Conservation (phyloP, 2,888 invertebrate genomes). For the Carabus problematicus region DNA sequence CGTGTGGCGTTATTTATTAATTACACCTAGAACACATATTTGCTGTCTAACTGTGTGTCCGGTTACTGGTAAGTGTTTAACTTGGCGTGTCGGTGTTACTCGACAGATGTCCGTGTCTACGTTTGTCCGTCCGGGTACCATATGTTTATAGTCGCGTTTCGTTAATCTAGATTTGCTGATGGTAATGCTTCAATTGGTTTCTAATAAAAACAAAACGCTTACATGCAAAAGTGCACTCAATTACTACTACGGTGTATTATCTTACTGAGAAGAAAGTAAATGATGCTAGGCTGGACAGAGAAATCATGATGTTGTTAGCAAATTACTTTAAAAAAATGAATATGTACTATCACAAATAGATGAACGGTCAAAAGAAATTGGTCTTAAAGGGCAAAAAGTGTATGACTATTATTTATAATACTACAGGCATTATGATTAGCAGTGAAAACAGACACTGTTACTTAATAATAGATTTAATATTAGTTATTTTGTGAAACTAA, state of each 20-base stretch:
- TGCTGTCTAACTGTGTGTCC: constrained; percentile 1
- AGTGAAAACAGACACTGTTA: no score
- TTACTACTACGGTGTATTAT: no score
- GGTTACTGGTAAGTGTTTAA: constrained; percentile 4
- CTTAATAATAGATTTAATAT: background rate
- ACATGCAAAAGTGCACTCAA: no score
- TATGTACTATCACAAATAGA: no score
- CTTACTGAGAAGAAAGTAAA: no score
- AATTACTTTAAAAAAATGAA: no score
- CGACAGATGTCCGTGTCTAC: constrained; percentile 18
- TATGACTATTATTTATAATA: no score
- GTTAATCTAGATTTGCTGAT: constrained; percentile 14
- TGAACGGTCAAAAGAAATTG: no score
- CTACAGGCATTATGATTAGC: no score
- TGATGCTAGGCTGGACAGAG: no score
- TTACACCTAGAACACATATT: constrained; percentile 21
- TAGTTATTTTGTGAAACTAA: background rate
- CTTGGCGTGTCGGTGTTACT: constrained; percentile 3
- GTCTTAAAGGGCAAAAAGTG: no score
- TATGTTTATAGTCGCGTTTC: background rate
- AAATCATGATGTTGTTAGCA: no score
- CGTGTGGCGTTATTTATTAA: constrained; percentile 31
- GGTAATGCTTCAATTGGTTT: constrained; percentile 16
- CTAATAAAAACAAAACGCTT: background rate
- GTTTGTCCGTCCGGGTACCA: constrained; percentile 15